These are phyloP conservation scores for Idris sp. DNA, from an alignment of 1,140 invertebrate genomes.

Conservation along the genomic window DNA sequence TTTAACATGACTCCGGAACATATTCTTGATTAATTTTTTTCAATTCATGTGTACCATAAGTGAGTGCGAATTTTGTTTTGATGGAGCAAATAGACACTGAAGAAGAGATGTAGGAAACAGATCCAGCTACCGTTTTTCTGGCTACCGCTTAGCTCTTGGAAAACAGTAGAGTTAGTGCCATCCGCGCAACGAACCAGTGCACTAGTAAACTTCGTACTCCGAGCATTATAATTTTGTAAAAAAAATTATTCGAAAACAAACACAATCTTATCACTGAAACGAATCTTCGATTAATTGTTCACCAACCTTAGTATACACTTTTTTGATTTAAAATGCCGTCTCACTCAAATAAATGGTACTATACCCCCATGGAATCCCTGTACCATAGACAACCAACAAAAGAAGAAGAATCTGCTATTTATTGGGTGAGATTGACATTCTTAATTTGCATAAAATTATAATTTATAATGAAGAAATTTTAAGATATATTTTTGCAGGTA, in stretches of 20 bases:
- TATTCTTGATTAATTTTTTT: not conserved
- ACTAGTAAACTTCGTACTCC: constrained; percentile 59
- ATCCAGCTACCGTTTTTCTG: constrained; percentile 63
- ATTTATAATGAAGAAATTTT: too few species aligned
- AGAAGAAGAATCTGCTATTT: constrained; percentile 74
- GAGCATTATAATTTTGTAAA: constrained; percentile 34
- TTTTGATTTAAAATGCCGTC: constrained; percentile 67
- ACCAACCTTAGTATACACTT: not conserved
- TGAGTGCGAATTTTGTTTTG: constrained; percentile 34
- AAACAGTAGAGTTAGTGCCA: constrained; percentile 75
- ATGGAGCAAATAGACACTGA: constrained; percentile 35
- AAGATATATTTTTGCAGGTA: too few species aligned
- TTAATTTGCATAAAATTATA: too few species aligned
- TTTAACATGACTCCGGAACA: too few species aligned
- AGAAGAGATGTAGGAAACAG: constrained; percentile 68
- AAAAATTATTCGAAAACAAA: constrained; percentile 36
- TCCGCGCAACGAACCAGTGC: constrained; percentile 74
- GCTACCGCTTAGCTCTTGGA: constrained; percentile 64
- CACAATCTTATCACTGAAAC: constrained; percentile 17
- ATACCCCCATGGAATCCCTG: too few species aligned
- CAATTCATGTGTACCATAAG: constrained; percentile 8
- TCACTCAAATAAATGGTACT: constrained; percentile 70
- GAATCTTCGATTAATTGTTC: too few species aligned
- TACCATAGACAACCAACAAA: constrained; percentile 69
- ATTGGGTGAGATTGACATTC: constrained; percentile 76